A percentile compares a stretch with the other conserved stretches of the same genome.
Conservation (phyloP, 2,113 vertebrate genomes). For the Pomatostomus ruficeps region DNA sequence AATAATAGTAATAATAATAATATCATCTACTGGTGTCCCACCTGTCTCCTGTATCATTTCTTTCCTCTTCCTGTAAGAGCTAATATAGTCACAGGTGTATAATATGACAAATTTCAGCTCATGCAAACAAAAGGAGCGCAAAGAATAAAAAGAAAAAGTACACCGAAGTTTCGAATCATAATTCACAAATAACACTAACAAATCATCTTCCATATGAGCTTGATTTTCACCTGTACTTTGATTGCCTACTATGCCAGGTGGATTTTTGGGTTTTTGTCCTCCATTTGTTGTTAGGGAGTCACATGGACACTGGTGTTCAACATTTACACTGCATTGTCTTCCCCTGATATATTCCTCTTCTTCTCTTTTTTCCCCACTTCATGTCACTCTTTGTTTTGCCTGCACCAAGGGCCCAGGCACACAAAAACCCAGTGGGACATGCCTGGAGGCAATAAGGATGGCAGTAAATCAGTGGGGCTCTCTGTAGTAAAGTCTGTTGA, state of each 20-base stretch:
- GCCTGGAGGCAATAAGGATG: conserved; percentile 11
- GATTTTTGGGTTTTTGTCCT: not conserved
- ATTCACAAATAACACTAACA: not conserved
- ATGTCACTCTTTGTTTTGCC: conserved; percentile 25
- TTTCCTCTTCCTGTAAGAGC: not conserved
- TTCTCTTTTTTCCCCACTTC: not conserved
- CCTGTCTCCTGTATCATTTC: not conserved
- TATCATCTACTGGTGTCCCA: conserved; percentile 12
- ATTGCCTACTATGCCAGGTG: not conserved
- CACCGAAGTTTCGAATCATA: not conserved
- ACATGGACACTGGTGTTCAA: not conserved
- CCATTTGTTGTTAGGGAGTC: not conserved
- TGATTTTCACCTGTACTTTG: not conserved
- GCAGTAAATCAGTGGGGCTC: conserved; percentile 36
- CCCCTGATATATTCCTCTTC: not conserved
- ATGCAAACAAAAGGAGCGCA: conserved; percentile 5
- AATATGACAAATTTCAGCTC: not conserved
- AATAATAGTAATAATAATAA: not conserved
- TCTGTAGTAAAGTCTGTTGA: not conserved
- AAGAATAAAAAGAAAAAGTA: not conserved
- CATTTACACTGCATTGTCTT: not conserved
- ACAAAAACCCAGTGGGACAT: conserved; percentile 6
- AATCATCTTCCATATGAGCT: not conserved
- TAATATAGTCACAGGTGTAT: not conserved
- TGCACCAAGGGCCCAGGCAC: not conserved